phyloP scores from a whole-genome alignment of 2,797 vertebrate species.

The Gobionotothen gibberifrons region DNA sequence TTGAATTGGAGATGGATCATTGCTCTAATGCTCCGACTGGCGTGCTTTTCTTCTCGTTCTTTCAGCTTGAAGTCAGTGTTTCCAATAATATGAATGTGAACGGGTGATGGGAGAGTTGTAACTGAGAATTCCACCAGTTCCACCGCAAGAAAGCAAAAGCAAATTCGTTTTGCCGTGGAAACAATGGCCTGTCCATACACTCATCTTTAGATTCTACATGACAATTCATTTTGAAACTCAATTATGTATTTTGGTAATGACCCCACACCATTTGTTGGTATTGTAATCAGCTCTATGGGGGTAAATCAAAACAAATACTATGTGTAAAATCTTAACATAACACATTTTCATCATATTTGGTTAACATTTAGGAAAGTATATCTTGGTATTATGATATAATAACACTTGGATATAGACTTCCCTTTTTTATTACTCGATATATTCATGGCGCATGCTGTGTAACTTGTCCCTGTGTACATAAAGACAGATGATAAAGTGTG shows the following conservation, averaged over 20 bases:
- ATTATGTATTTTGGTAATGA: conserved; percentile 43
- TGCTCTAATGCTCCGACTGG: conserved; percentile 47
- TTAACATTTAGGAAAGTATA: background rate
- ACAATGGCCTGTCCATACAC: conserved; percentile 39
- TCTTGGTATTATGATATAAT: conserved; percentile 4
- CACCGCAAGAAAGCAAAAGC: conserved; percentile 20
- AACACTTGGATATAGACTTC: background rate
- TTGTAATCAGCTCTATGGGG: conserved; percentile 44
- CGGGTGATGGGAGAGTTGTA: conserved; percentile 48
- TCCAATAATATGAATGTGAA: conserved; percentile 64
- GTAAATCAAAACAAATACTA: conserved; percentile 27
- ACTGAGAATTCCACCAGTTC: conserved; percentile 46
- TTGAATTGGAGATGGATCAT: conserved; percentile 62
- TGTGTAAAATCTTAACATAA: conserved; percentile 5
- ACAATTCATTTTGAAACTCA: conserved; percentile 42
- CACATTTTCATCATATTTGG: conserved; percentile 6
- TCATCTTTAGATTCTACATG: conserved; percentile 35
- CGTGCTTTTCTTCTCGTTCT: conserved; percentile 54
- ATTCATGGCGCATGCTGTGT: conserved; percentile 11
- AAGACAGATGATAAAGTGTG: conserved; percentile 22
- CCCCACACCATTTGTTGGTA: conserved; percentile 42
- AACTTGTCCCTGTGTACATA: conserved; percentile 16
- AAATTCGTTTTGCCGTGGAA: conserved; percentile 50
- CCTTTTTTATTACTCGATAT: conserved; percentile 5
- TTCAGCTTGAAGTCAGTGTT: conserved; percentile 70